Evolutionary conservation across 1,140 invertebrate species (phyloP), one percentile per base, ranked within the genome.

Genomic region (Heliconius hewitsoni): DNA sequence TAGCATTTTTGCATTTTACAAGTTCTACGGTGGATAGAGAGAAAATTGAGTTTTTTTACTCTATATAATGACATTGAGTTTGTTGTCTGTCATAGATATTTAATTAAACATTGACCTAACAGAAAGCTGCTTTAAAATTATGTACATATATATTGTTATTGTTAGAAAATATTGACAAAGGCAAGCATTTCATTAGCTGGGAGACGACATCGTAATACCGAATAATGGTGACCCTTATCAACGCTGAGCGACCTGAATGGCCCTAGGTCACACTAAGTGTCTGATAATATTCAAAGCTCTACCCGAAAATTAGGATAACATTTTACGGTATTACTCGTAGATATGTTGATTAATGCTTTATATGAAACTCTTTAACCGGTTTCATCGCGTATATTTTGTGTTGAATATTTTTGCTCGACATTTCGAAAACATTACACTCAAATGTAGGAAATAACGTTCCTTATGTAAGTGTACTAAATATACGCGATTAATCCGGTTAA

Each of bases 261-360:
- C 34, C 13, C 57, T 73, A 78, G 55, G 55, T 42, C 71, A 34
- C 34, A 27, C 39, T 70, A 46, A 74, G 77, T 74, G 77, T 55
- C n/a, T 39, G 71, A 55, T 55, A 72, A 74, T 70, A 50, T 66
- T 46, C n/a, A 73, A 71, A 37, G 8, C 57, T 57, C n/a, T n/a
- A 73, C n/a, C 71, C 72, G 57, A 18, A 81, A 81, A 81, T 81
- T 81, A 74, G 74, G 74, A 80, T 57, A 76, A 73, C 70, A 76
- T 72, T 71, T 66, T 8, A 66, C 60, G 11, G 30, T 66, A 66
- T 66, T 66, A 30, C 60, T 13, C 0, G 60, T 66, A 57, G 8
- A 27, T 57, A 23, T 57, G 55, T 57, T n/a, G 55, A 23, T 57
- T 57, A 23, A 57, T 11, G 55, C 3, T 57, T 57, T 34, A 34